Conservation (phyloP, 2,113 vertebrate species). For the Anolis carolinensis region DNA sequence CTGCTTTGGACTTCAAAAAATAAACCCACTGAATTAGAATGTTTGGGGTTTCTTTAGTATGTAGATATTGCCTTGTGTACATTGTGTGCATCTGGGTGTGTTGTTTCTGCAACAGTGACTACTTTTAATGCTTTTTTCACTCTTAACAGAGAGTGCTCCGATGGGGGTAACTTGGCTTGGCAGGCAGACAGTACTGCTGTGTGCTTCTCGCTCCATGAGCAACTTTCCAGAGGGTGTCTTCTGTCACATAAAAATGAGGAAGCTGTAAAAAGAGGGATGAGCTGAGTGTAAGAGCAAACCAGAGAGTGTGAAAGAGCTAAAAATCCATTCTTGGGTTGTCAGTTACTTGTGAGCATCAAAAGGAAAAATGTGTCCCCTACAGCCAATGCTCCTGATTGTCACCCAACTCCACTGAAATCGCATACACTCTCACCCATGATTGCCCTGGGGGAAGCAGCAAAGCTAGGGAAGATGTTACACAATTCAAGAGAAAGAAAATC, state of each 20-base stretch:
- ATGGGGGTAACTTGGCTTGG: slow-evolving; percentile 19
- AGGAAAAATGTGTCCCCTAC: slow-evolving; percentile 43
- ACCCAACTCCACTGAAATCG: slow-evolving; percentile 30
- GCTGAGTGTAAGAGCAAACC: slow-evolving; percentile 21
- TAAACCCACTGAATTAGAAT: background rate
- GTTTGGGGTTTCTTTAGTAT: background rate
- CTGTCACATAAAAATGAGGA: slow-evolving; percentile 40
- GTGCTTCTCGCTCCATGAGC: slow-evolving; percentile 28
- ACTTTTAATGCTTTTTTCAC: background rate
- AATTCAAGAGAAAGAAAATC: slow-evolving; percentile 3
- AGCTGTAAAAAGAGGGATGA: slow-evolving; percentile 37
- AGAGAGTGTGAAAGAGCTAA: slow-evolving; percentile 29
- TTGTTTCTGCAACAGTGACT: background rate
- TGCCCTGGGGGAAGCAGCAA: slow-evolving; percentile 2
- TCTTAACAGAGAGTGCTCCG: background rate
- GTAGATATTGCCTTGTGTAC: background rate
- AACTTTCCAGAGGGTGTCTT: slow-evolving; percentile 43
- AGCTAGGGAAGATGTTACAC: slow-evolving; percentile 18
- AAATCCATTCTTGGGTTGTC: slow-evolving; percentile 35
- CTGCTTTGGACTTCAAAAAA: background rate
- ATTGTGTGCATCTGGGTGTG: background rate
- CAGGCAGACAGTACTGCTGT: background rate
- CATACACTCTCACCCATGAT: background rate
- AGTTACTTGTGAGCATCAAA: slow-evolving; percentile 23
- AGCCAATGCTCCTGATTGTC: slow-evolving; percentile 25